Base-by-base conservation (phyloP, 2,113 vertebrate genomes). In the Eptesicus fuscus region DNA sequence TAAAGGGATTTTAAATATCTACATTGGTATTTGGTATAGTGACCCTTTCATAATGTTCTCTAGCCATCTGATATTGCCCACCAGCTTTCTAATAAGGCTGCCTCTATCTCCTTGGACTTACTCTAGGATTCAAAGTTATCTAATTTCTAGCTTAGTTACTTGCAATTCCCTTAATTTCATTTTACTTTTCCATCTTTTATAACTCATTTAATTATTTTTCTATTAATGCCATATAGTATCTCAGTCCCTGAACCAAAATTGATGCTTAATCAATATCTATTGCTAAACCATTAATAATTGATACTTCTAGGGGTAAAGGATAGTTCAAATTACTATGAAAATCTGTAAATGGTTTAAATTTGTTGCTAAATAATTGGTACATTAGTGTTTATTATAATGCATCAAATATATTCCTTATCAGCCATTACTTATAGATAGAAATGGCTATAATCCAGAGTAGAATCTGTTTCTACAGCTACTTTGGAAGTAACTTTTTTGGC, bases 401-500 rank as follows among this genome's bases (percentile, higher is more conserved):
- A 76, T 20, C 30, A 87, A 37, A 74, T 59, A 69, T 65, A 90
- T 56, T 90, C 59, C 42, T 88, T 86, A 83, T 37, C 76, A 87
- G 13, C n/a, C 74, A 35, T 69, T 11, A 32, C 8, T 86, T 69
- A 67, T 42, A 93, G 32, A 61, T 49, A 86, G 40, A 93, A 67
- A 83, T 53, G 53, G 4, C 17, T 91, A 8, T 63, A 83, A 91
- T 80, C 7, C 30, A 74, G 47, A 47, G 17, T 65, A 18, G 2
- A 92, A 22, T 77, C 30, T 92, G 67, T 88, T 84, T 90, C 77
- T 84, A 22, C 59, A 94, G 76, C 84, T 80, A 92, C 71, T 40
- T 28, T 14, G 12, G 63, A 84, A 65, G 13, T 49, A 30, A 76
- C 20, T 94, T 93, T 65, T 83, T 65, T 87, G 35, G 2, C 4